Conservation (phyloP, 2,113 vertebrate species). For the Albula glossodonta region DNA sequence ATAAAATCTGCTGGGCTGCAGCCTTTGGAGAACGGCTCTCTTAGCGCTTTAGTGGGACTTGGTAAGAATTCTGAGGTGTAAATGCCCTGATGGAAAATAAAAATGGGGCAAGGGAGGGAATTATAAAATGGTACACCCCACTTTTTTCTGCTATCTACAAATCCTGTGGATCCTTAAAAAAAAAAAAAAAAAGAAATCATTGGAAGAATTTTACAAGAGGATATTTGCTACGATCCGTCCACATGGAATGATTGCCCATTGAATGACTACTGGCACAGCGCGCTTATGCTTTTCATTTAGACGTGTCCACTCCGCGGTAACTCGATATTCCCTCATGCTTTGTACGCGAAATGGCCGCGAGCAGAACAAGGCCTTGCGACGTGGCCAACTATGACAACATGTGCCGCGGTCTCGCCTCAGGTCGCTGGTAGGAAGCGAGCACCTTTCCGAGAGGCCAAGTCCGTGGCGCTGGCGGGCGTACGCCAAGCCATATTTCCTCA, state of each 20-base stretch:
- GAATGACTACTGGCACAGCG: not conserved
- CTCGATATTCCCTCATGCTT: not conserved
- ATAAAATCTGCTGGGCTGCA: conserved; percentile 22
- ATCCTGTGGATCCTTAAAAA: not conserved
- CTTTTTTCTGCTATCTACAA: conserved; percentile 14
- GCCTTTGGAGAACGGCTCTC: not conserved
- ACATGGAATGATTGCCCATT: not conserved
- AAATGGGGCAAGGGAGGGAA: not conserved
- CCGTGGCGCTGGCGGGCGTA: not conserved
- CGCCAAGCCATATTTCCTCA: conserved; percentile 9
- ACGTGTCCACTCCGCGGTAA: not conserved
- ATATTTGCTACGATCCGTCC: not conserved
- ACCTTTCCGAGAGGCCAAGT: not conserved
- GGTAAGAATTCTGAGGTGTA: conserved; percentile 24
- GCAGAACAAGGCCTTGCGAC: not conserved
- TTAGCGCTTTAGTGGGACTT: not conserved
- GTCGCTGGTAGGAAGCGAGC: not conserved
- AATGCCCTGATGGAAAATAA: conserved; percentile 21
- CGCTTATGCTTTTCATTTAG: conserved; percentile 10
- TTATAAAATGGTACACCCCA: conserved; percentile 14
- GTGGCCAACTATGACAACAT: conserved; percentile 13
- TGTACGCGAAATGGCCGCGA: not conserved
- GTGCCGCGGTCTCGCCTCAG: not conserved
- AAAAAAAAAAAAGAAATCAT: not conserved
- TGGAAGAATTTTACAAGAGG: not conserved